Evolutionary conservation across 2,888 invertebrate genomes (phyloP), one percentile per base, ranked within the genome.

Genomic region (Adelognathus sp.): DNA sequence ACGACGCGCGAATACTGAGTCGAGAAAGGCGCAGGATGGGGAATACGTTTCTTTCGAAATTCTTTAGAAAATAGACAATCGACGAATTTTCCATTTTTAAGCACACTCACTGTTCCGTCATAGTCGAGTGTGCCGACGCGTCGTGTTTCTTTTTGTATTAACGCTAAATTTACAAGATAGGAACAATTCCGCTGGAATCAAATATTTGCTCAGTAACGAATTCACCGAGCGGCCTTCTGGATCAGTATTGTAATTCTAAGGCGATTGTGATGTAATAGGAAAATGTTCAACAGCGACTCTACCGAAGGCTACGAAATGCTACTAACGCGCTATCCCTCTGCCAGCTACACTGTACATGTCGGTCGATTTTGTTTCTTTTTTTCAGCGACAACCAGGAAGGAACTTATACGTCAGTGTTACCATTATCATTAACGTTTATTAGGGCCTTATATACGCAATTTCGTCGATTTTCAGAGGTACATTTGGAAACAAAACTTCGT

Each of bases 221-320:
- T 36, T 56, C 60, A 36, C 2, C 7, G n/a, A 21, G 67, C 41
- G 39, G 72, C 58, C 50, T 76, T 52, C 72, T 76, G 54, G 58
- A 76, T 54, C 29, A 16, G 33, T 21, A 56, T 24, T 66, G 58
- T 24, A 61, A 24, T 66, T 27, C 58, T 69, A 69, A 56, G 31
- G 52, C 56, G 64, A 52, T 33, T 39, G 11, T 71, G 11, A 46
- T 56, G 83, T 77, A 61, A 81, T 77, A 81, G 84, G 84, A 86
- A 85, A 84, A 58, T 79, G 84, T 84, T 85, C 86, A 88, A 87
- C 88, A 88, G 86, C 87, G 86, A 84, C 84, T 83, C 83, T 81
- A 78, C 78, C 83, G 84, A 82, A 84, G 72, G 50, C 69, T 61
- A 69, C 52, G 31, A 31, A 64, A 60, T 54, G 72, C 60, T 54